Base-by-base conservation (phyloP, 1,140 invertebrate species). In the Platyscapa corneri region DNA sequence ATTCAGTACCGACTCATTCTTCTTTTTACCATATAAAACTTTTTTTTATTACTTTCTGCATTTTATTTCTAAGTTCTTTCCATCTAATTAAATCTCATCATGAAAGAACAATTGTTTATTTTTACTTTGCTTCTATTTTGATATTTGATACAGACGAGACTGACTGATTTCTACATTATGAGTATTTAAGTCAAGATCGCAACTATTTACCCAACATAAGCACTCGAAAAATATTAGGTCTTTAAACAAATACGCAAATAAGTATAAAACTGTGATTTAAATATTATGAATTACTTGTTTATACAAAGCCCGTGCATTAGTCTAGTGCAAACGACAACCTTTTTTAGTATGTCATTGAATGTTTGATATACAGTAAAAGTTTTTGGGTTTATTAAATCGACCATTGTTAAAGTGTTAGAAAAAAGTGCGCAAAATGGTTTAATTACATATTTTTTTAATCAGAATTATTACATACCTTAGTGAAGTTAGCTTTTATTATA, bases 151-250 rank as follows among this genome's bases (percentile, higher is more conserved):
- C 46, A 67, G 34, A 39, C 14, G 60, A 84, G 30, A 72, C 60
- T 67, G 20, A 84, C 83, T 78, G 60, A 84, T 84, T 67, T 84
- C 37, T 83, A 46, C n/a, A 82, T 64, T 32, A 37, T 60, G 67
- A 23, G 32, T 0, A 49, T 84, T 79, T 72, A 20, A 42, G 30
- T 85, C 65, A 64, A 74, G 42, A 80, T 80, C 46, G 32, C 75
- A 49, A 39, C 42, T 76, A 49, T 76, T 65, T n/a, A 75, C 20
- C n/a, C 30, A 65, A 75, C 56, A 75, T 32, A 76, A 67, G 78
- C 78, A 82, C 84, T 85, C 77, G 39, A 75, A 76, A 81, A 85
- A 81, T 81, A n/a, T 76, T 74, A 81, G 78, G 72, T 85, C 65
- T 60, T 60, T 32, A 6, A 78, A 84, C n/a, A 49, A 46, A 39